Evolutionary conservation across 2,797 vertebrate species (phyloP).

Genomic region (Ptychadena robeensis): DNA sequence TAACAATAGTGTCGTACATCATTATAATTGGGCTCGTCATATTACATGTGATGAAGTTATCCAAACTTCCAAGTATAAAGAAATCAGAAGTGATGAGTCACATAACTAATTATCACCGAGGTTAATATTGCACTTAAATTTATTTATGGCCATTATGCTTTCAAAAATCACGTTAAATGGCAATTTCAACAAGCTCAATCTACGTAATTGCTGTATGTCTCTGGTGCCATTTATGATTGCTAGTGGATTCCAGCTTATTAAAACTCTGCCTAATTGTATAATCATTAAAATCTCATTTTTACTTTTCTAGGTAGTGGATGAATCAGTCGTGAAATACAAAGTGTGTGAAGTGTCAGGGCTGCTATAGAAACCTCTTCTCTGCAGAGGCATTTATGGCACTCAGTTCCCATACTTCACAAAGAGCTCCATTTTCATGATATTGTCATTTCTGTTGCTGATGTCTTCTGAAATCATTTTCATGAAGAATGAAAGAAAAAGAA

Average conservation of each 20-base stretch:
- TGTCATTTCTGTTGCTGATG: not conserved
- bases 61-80: slow-evolving; percentile 14
- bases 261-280: slow-evolving; percentile 34
- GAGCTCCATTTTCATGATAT: not conserved
- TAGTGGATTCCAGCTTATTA: slow-evolving; percentile 30
- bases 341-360: not conserved
- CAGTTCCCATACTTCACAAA: not conserved
- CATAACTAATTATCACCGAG: not conserved
- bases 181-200: slow-evolving; percentile 9
- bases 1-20: not conserved
- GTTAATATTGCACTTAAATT: slow-evolving; percentile 1
- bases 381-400: slow-evolving; percentile 9
- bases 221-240: slow-evolving; percentile 29
- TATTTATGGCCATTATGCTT: slow-evolving; percentile 27
- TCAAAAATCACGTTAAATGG: slow-evolving; percentile 7
- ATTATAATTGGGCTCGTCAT: slow-evolving; percentile 25
- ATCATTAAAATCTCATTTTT: slow-evolving; percentile 42
- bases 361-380: not conserved
- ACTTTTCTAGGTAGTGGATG: slow-evolving; percentile 26
- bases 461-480: no score
- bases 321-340: slow-evolving; percentile 23
- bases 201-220: slow-evolving; percentile 19
- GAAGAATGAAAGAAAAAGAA: no score
- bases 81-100: slow-evolving; percentile 9
- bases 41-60: not conserved